Conservation (phyloP, 2,888 invertebrate genomes). For the Diarsia dahlii region DNA sequence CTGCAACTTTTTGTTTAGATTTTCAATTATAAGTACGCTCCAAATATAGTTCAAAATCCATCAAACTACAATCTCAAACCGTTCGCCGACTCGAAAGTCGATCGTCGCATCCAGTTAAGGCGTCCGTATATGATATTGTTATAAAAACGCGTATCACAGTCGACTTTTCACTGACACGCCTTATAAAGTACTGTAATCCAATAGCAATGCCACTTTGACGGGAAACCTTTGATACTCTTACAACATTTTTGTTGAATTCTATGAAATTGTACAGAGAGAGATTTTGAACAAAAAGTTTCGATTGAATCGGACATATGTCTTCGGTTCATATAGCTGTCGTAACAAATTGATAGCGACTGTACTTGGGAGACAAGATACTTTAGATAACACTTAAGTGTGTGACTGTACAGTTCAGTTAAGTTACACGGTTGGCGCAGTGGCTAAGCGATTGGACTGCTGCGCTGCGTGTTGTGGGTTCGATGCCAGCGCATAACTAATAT, state of each 20-base stretch:
- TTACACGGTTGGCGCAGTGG: no score
- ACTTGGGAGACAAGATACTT: slow-evolving; percentile 20
- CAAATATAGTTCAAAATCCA: slow-evolving; percentile 65
- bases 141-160: slow-evolving; percentile 80
- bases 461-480: no score
- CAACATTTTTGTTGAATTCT: slow-evolving; percentile 65
- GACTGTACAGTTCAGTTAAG: background rate
- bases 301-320: slow-evolving; percentile 32
- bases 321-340: slow-evolving; percentile 22
- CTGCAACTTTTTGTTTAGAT: slow-evolving; percentile 56
- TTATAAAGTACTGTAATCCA: slow-evolving; percentile 80
- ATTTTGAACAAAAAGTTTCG: slow-evolving; percentile 55
- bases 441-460: no score
- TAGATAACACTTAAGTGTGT: background rate
- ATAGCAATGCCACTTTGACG: slow-evolving; percentile 81
- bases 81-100: slow-evolving; percentile 79
- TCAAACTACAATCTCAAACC: slow-evolving; percentile 64
- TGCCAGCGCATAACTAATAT: no score
- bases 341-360: slow-evolving; percentile 17
- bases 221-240: slow-evolving; percentile 75
- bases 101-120: slow-evolving; percentile 81
- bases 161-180: slow-evolving; percentile 85
- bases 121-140: slow-evolving; percentile 84
- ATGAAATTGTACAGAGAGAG: slow-evolving; percentile 60
- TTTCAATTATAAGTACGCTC: slow-evolving; percentile 63